Percentiles rank a stretch among this genome's conserved stretches.
phyloP scores from a whole-genome alignment of 2,113 vertebrate species.

The Pseudonaja textilis region DNA sequence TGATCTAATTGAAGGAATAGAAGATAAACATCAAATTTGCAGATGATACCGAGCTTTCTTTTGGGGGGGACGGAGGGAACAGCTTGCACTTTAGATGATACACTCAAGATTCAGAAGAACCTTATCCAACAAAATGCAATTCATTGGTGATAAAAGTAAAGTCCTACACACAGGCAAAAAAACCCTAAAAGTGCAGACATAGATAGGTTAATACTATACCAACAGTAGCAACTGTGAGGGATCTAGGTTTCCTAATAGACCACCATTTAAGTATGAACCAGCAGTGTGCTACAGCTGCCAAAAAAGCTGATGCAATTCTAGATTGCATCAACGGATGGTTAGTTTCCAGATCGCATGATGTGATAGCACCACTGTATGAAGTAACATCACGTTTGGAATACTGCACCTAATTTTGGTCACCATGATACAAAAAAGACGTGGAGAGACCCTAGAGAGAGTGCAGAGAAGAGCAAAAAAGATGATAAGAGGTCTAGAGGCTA shows the following conservation, averaged over 20 bases:
- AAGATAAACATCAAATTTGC: not conserved
- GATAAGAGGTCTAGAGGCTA: not conserved
- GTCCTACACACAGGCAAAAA: too few relatives aligned
- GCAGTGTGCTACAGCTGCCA: too few relatives aligned
- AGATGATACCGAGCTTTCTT: not conserved
- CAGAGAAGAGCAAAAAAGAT: not conserved
- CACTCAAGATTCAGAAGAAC: not conserved
- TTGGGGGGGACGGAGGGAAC: fast-evolving
- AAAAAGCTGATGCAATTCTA: too few relatives aligned
- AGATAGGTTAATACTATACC: too few relatives aligned
- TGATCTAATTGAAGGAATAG: not conserved
- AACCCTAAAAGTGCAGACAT: too few relatives aligned
- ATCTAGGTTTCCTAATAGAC: too few relatives aligned
- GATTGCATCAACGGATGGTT: too few relatives aligned
- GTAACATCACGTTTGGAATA: not conserved
- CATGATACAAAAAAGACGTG: not conserved
- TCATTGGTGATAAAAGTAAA: too few relatives aligned
- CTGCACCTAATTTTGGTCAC: not conserved
- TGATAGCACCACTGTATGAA: not conserved
- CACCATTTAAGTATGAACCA: too few relatives aligned
- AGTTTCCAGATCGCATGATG: not conserved
- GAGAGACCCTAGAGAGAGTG: not conserved
- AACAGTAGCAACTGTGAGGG: too few relatives aligned
- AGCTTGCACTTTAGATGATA: not conserved
- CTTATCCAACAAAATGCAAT: not conserved